phyloP scores from a whole-genome alignment of 2,888 invertebrate species.

The Buathra laborator region DNA sequence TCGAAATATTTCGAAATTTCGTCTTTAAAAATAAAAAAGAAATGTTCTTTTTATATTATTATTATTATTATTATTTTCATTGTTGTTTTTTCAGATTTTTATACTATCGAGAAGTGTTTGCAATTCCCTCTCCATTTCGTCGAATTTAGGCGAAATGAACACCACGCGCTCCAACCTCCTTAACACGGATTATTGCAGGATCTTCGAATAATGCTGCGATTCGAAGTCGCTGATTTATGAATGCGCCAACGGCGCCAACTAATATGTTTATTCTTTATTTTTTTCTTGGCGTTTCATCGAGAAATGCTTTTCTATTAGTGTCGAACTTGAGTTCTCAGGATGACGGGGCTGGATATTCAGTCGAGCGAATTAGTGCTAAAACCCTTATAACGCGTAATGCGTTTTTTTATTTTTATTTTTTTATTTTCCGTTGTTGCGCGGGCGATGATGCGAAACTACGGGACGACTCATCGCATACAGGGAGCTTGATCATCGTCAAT shows the following conservation, averaged over 20 bases:
- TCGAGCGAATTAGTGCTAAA: slow-evolving; percentile 31
- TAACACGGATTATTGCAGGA: no score
- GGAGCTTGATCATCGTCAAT: slow-evolving; percentile 37
- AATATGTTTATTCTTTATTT: background rate
- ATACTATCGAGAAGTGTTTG: no score
- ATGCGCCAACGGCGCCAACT: background rate
- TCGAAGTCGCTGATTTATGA: slow-evolving; percentile 3
- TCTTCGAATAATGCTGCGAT: background rate
- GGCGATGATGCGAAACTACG: slow-evolving; percentile 31
- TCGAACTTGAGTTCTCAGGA: slow-evolving; percentile 24
- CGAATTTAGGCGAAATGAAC: no score
- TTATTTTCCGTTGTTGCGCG: background rate
- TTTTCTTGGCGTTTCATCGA: background rate
- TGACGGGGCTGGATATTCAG: slow-evolving; percentile 10
- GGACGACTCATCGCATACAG: slow-evolving; percentile 31
- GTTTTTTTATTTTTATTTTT: background rate
- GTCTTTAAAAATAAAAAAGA: no score
- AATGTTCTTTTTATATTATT: no score
- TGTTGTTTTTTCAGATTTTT: no score
- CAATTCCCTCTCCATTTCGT: no score
- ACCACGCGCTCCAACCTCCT: no score
- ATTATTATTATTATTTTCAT: no score
- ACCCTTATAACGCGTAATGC: slow-evolving; percentile 4
- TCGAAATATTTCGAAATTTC: no score
- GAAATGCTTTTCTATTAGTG: background rate